phyloP scores from a whole-genome alignment of 2,888 invertebrate genomes.

The Fragum sueziense region DNA sequence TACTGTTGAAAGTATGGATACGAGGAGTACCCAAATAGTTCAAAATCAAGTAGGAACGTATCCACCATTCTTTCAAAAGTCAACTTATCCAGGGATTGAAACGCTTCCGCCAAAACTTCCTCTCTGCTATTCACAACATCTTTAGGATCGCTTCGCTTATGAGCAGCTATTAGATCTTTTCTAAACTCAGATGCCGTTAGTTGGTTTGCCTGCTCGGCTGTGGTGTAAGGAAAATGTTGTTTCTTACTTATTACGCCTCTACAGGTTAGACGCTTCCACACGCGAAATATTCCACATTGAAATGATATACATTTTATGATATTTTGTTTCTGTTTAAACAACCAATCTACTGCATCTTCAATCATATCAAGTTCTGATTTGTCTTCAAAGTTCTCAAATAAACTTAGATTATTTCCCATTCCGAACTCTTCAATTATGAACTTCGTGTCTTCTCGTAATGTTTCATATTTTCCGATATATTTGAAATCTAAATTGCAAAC shows the following conservation, averaged over 20 bases:
- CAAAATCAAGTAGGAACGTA: slow-evolving; percentile 54
- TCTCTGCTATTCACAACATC: slow-evolving; percentile 41
- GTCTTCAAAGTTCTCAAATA: not conserved
- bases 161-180: slow-evolving; percentile 25
- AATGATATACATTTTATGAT: slow-evolving; percentile 42
- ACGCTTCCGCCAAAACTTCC: slow-evolving; percentile 54
- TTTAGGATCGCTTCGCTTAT: slow-evolving; percentile 7
- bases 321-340: slow-evolving; percentile 21
- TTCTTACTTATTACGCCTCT: slow-evolving; percentile 57
- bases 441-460: slow-evolving; percentile 54
- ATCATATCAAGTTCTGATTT: slow-evolving; percentile 16
- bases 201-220: slow-evolving; percentile 13
- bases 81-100: slow-evolving; percentile 25
- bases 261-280: slow-evolving; percentile 58
- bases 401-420: slow-evolving; percentile 10
- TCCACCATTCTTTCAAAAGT: slow-evolving; percentile 31
- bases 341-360: slow-evolving; percentile 12
- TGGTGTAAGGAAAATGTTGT: slow-evolving; percentile 48
- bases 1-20: not conserved
- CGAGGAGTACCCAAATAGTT: slow-evolving; percentile 53
- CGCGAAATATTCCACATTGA: slow-evolving; percentile 41
- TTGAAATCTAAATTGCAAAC: slow-evolving; percentile 60
- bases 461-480: slow-evolving; percentile 64
- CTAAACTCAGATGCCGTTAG: slow-evolving; percentile 35
- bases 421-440: slow-evolving; percentile 44